Conservation (phyloP, 2,888 invertebrate species). For the Opisthograptis luteolata region DNA sequence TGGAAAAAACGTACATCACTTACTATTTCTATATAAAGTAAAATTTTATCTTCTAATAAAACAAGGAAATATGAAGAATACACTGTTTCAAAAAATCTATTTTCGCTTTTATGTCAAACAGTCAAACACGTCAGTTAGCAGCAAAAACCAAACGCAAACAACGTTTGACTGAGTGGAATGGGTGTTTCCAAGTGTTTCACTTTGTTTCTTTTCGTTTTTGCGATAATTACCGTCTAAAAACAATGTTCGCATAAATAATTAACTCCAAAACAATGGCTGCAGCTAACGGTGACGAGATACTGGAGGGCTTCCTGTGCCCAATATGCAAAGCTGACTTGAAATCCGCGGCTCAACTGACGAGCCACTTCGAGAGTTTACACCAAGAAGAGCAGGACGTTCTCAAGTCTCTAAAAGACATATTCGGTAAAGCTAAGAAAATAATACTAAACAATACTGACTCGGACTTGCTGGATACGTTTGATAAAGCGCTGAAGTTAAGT, state of each 20-base stretch:
- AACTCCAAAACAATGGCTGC: conserved; percentile 61
- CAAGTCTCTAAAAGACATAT: conserved; percentile 91
- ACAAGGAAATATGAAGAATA: too few relatives aligned
- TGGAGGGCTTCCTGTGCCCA: conserved; percentile 98
- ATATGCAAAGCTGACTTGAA: conserved; percentile 96
- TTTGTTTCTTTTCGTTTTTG: background rate
- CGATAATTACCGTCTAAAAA: background rate
- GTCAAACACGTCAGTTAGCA: too few relatives aligned
- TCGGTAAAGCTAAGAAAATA: conserved; percentile 94
- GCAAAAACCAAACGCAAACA: background rate
- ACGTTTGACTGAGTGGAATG: conserved; percentile 2
- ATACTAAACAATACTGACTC: conserved; percentile 76
- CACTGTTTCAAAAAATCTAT: too few relatives aligned
- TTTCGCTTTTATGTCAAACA: too few relatives aligned
- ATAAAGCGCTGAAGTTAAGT: conserved; percentile 76
- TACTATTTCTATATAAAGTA: too few relatives aligned
- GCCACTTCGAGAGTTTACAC: conserved; percentile 95
- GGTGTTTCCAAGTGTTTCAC: conserved; percentile 1
- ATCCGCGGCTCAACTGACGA: conserved; percentile 91
- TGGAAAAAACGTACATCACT: too few relatives aligned
- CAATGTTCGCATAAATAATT: conserved; percentile 31
- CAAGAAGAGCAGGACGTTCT: conserved; percentile 94
- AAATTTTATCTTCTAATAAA: too few relatives aligned
- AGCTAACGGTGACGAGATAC: conserved; percentile 85
- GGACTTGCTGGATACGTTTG: conserved; percentile 84